A percentile compares a stretch with the other conserved stretches of the same genome.
Conservation (phyloP, 1,140 invertebrate species). For the Luehdorfia chinensis region DNA sequence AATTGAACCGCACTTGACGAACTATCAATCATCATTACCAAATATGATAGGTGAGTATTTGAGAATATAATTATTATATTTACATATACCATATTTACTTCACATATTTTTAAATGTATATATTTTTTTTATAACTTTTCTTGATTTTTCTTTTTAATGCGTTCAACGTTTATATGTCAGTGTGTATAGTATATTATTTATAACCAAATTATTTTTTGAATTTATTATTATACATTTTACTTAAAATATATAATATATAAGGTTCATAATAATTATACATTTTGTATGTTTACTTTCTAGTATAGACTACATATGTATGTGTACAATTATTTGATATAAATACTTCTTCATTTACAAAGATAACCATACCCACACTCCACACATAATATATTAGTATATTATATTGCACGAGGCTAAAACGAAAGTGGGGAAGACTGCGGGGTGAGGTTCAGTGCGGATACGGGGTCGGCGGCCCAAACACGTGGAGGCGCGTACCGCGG, state of each 20-base stretch:
- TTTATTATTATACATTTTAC: too few relatives aligned
- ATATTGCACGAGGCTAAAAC: slow-evolving; percentile 24
- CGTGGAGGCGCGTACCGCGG: slow-evolving; percentile 71
- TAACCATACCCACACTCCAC: slow-evolving; percentile 10
- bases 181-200: too few relatives aligned
- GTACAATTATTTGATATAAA: too few relatives aligned
- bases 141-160: not conserved
- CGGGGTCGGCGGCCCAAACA: slow-evolving; percentile 65
- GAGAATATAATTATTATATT: slow-evolving; percentile 25
- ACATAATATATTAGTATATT: slow-evolving; percentile 15
- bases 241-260: too few relatives aligned
- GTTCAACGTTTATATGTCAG: not conserved
- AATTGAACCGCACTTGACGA: slow-evolving; percentile 49
- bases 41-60: slow-evolving; percentile 64
- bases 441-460: slow-evolving; percentile 42
- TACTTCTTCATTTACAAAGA: too few relatives aligned
- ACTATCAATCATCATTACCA: slow-evolving; percentile 43
- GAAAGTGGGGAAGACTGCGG: slow-evolving; percentile 47
- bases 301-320: too few relatives aligned
- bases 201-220: too few relatives aligned
- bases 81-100: too few relatives aligned
- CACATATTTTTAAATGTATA: too few relatives aligned
- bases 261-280: too few relatives aligned
- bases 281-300: too few relatives aligned
- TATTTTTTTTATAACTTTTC: too few relatives aligned